Evolutionary conservation across 2,797 vertebrate genomes (phyloP).

Genomic region (Syndactyla subalaris): DNA sequence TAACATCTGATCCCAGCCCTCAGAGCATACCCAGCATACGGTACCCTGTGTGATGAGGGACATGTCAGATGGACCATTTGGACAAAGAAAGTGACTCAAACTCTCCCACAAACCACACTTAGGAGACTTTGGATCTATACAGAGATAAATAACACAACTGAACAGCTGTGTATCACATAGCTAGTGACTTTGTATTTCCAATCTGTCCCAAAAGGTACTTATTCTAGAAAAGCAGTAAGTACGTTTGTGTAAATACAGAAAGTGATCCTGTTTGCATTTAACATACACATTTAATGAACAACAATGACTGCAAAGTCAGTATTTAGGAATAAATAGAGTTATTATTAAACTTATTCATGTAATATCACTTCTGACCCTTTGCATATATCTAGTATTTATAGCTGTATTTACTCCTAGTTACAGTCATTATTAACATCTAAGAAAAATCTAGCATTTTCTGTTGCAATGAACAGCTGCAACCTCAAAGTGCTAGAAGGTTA

Average conservation of each 20-base stretch:
- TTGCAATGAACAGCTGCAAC: not conserved
- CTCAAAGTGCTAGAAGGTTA: constrained; percentile 3
- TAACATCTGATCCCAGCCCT: constrained; percentile 25
- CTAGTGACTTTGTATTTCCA: not conserved
- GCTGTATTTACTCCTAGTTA: not conserved
- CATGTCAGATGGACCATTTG: constrained; percentile 10
- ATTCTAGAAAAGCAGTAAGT: not conserved
- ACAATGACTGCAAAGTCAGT: not conserved
- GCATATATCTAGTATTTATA: not conserved
- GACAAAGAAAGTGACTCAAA: not conserved
- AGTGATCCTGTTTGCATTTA: not conserved
- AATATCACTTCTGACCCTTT: not conserved
- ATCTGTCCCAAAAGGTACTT: not conserved
- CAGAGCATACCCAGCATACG: accelerated
- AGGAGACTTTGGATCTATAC: not conserved
- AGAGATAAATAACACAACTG: not conserved
- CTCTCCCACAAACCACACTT: not conserved
- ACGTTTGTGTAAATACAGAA: not conserved
- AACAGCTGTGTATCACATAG: not conserved
- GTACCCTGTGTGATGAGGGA: not conserved
- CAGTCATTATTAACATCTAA: not conserved
- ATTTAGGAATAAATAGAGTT: not conserved
- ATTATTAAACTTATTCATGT: constrained; percentile 5
- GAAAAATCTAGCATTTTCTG: constrained; percentile 4
- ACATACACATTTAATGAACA: not conserved